Conservation (phyloP, 92 coral and sea anemone species). For the Phenganax subtilis region DNA sequence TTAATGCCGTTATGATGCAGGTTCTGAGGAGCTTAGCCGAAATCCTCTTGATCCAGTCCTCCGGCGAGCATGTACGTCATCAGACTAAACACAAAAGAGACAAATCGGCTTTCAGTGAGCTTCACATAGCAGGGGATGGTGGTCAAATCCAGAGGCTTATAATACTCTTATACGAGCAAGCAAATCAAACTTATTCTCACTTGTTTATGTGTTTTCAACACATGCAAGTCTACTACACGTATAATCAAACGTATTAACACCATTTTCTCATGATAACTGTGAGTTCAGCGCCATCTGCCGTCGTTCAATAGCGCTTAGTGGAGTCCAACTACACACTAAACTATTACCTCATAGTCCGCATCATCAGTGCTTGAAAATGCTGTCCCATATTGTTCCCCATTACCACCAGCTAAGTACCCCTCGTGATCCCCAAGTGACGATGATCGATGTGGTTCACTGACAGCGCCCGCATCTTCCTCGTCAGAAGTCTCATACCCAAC, state of each 20-base stretch:
- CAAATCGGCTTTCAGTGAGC: neutral
- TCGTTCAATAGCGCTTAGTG: too few species aligned
- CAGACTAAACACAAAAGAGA: conserved; percentile 55
- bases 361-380: conserved; percentile 73
- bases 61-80: conserved; percentile 66
- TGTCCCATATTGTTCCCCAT: conserved; percentile 44
- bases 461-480: conserved; percentile 72
- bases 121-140: too few species aligned
- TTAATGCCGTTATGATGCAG: neutral
- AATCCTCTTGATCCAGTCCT: conserved; percentile 31
- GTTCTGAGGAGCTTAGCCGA: conserved; percentile 14
- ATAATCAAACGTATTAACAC: too few species aligned
- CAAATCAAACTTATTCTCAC: too few species aligned
- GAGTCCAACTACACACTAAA: too few species aligned
- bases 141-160: too few species aligned
- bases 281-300: too few species aligned
- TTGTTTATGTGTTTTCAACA: too few species aligned
- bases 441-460: conserved; percentile 66
- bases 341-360: conserved; percentile 88
- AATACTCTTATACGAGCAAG: too few species aligned
- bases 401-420: conserved; percentile 58
- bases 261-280: too few species aligned
- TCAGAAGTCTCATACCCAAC: conserved; percentile 74
- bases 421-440: conserved; percentile 98
- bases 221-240: too few species aligned